Base-by-base conservation (phyloP, 1,140 invertebrate species). In the Neodiprion pinetum region DNA sequence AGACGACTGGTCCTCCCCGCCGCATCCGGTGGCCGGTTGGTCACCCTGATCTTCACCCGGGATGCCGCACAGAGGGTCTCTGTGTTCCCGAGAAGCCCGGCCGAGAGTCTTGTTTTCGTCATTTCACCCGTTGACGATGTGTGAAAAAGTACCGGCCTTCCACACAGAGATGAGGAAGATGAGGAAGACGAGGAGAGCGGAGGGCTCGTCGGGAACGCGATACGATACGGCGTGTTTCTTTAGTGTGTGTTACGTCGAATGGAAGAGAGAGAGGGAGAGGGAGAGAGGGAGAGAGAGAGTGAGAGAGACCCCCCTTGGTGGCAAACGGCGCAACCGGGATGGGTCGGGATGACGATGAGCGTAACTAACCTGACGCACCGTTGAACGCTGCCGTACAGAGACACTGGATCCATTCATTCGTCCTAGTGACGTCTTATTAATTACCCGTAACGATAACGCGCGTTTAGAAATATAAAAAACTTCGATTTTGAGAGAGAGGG, bases 281-380 rank as follows among this genome's bases (percentile, higher is more conserved):
- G 17, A 21, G 17, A 21, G 17, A 21, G 17, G 17, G 17, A 21
- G 17, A 21, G 17, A 21, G 17, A 21, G 17, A 21, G 17, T 21
- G 17, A 21, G 17, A 21, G 17, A 21, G 28, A 61, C 53, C 53
- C 53, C 53, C 53, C 53, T 61, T 9, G 53, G 53, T 61, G 53
- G 53, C 53, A 78, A 80, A 81, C 79, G 80, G 72, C 79, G 80
- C 77, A 72, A 23, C 76, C 81, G 28, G 28, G 83, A 86, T 80
- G 84, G 84, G 81, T 84, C 84, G 81, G 80, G 81, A 79, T 81
- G 83, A 80, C 80, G 79, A 77, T 21, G 87, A 82, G 86, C 86
- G 84, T 87, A 87, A 87, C 86, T 87, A 87, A 87, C 83, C 85
- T 86, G 82, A 83, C 83, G 84, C 83, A 86, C 82, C 81, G 53